phyloP scores from a whole-genome alignment of 2,797 vertebrate species.

The Pseudocheirus occidentalis region DNA sequence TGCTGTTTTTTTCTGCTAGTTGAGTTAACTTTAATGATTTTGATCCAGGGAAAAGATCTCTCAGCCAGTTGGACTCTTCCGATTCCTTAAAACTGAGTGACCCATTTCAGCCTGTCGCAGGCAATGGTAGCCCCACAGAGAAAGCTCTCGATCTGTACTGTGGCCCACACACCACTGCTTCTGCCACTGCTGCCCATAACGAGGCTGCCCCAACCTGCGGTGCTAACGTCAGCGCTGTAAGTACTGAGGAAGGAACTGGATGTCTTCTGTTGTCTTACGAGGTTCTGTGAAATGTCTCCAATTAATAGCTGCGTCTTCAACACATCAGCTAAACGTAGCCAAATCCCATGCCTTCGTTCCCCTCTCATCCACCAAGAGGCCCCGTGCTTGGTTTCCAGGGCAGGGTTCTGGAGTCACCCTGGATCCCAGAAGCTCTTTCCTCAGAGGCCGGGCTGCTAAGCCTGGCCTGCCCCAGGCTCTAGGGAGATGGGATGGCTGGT shows the following conservation, averaged over 20 bases:
- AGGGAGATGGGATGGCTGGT: no score
- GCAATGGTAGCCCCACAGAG: conserved; percentile 93
- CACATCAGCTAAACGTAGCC: conserved; percentile 58
- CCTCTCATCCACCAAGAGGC: no score
- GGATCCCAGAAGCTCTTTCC: neutral
- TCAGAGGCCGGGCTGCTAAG: neutral
- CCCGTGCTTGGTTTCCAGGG: neutral
- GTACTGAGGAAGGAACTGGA: conserved; percentile 83
- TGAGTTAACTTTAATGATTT: conserved; percentile 86
- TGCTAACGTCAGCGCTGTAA: conserved; percentile 99
- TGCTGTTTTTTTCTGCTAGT: conserved; percentile 71
- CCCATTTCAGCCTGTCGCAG: conserved; percentile 91
- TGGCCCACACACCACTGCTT: conserved; percentile 95
- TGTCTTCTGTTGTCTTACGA: conserved; percentile 39
- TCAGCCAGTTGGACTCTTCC: conserved; percentile 93
- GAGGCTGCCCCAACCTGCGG: conserved; percentile 92
- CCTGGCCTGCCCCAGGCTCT: neutral
- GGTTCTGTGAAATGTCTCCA: conserved; percentile 55
- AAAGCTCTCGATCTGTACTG: conserved; percentile 89
- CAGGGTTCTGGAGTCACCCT: neutral
- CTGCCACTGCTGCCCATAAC: conserved; percentile 91
- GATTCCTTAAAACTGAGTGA: conserved; percentile 95
- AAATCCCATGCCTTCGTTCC: conserved; percentile 5
- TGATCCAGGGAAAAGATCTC: conserved; percentile 94
- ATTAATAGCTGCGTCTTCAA: conserved; percentile 59